phyloP scores from a whole-genome alignment of 1,140 invertebrate species.

The Atopsyche davidsoni region DNA sequence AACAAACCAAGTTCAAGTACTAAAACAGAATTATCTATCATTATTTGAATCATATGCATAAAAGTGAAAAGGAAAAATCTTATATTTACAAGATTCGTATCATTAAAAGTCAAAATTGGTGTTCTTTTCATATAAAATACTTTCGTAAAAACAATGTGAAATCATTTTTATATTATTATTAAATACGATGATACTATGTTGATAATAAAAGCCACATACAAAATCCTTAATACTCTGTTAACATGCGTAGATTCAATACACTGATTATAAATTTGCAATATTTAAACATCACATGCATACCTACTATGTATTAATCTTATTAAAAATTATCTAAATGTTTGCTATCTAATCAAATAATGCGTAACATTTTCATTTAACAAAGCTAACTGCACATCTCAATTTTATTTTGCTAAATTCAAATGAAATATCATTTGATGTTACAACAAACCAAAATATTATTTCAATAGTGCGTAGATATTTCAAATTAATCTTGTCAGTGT shows the following conservation, averaged over 20 bases:
- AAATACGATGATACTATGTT: neutral
- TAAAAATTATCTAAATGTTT: neutral
- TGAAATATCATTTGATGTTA: neutral
- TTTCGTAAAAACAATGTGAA: neutral
- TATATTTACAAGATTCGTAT: too few species aligned
- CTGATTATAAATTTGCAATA: neutral
- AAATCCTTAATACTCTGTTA: neutral
- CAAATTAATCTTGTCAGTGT: too few species aligned
- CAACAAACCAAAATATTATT: neutral
- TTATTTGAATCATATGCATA: too few species aligned
- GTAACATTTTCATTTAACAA: neutral
- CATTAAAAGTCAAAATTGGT: neutral
- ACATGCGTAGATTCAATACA: neutral
- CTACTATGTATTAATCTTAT: neutral
- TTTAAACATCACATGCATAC: neutral
- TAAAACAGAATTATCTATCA: neutral
- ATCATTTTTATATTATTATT: neutral
- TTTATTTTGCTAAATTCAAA: too few species aligned
- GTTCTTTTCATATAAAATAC: neutral
- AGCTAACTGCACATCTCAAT: neutral
- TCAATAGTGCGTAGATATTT: neutral
- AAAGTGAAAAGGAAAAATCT: neutral
- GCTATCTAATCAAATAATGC: neutral
- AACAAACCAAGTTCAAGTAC: neutral
- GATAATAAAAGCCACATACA: neutral